Conservation (phyloP, 1,140 invertebrate species). For the Hycleus cichorii region DNA sequence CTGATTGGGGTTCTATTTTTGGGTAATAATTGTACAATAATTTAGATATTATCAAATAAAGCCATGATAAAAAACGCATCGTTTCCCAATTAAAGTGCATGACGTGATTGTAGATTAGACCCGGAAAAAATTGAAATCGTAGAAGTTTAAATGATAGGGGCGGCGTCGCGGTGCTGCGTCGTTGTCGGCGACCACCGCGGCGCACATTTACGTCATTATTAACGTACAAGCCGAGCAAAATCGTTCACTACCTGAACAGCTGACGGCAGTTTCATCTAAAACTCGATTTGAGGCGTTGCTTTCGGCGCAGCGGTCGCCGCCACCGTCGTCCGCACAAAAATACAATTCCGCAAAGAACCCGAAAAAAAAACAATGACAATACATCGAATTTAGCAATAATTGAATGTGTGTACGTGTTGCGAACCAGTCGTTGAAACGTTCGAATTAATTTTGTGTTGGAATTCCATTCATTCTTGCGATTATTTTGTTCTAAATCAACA, state of each 20-base stretch:
- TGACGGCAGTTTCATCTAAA: slow-evolving; percentile 15
- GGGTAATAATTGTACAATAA: too few species aligned
- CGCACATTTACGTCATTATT: slow-evolving; percentile 2
- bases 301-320: background rate
- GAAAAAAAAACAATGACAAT: slow-evolving; percentile 6
- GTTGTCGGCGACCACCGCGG: slow-evolving; percentile 6
- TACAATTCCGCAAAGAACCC: background rate
- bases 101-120: too few species aligned
- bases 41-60: too few species aligned
- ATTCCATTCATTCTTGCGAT: background rate
- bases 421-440: background rate
- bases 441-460: background rate
- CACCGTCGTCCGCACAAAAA: background rate
- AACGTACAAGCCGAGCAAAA: slow-evolving; percentile 12
- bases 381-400: slow-evolving; percentile 22
- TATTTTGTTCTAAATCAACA: too few species aligned
- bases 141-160: too few species aligned
- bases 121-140: too few species aligned
- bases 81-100: too few species aligned
- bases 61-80: too few species aligned
- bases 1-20: too few species aligned
- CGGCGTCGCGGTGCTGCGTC: too few species aligned
- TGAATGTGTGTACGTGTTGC: background rate
- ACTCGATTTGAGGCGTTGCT: slow-evolving; percentile 1
- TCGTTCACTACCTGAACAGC: slow-evolving; percentile 9